phyloP scores from a whole-genome alignment of 2,888 invertebrate species.

The Melanotus villosus region DNA sequence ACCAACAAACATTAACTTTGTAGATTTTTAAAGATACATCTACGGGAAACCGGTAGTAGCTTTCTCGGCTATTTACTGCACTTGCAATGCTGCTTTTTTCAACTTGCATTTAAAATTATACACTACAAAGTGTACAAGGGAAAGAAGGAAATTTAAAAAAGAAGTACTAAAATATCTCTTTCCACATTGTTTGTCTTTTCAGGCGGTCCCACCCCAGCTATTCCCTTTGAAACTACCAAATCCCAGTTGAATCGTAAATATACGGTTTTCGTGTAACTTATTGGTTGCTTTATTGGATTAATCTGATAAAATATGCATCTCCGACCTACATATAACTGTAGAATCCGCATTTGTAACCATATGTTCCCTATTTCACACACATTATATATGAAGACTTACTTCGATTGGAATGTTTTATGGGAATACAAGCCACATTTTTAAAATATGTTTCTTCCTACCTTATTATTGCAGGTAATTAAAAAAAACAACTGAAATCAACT shows the following conservation, averaged over 20 bases:
- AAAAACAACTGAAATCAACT: too few relatives aligned
- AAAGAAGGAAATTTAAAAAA: conserved; percentile 6
- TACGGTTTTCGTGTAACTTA: conserved; percentile 23
- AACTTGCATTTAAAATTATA: conserved; percentile 8
- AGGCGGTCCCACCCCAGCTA: conserved; percentile 4
- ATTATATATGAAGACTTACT: background rate
- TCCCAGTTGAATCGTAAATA: conserved; percentile 20
- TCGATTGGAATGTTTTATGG: background rate
- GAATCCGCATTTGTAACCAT: background rate
- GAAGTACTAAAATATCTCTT: conserved; percentile 14
- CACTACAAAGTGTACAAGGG: background rate
- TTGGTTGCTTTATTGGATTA: conserved; percentile 23
- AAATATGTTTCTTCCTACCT: too few relatives aligned
- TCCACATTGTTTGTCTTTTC: conserved; percentile 15
- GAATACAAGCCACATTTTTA: background rate
- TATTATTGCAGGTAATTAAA: too few relatives aligned
- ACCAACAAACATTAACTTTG: conserved; percentile 6
- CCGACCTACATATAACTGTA: background rate
- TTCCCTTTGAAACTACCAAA: conserved; percentile 19
- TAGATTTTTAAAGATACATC: conserved; percentile 2
- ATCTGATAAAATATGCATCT: conserved; percentile 17
- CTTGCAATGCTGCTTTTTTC: too few relatives aligned
- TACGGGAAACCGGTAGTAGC: background rate
- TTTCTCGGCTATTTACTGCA: background rate
- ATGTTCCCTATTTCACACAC: background rate